A percentile compares a stretch with the other conserved stretches of the same genome.
These are phyloP conservation scores for Poeciliopsis turneri DNA, from an alignment of 2,797 vertebrate genomes.

Conservation along the genomic window DNA sequence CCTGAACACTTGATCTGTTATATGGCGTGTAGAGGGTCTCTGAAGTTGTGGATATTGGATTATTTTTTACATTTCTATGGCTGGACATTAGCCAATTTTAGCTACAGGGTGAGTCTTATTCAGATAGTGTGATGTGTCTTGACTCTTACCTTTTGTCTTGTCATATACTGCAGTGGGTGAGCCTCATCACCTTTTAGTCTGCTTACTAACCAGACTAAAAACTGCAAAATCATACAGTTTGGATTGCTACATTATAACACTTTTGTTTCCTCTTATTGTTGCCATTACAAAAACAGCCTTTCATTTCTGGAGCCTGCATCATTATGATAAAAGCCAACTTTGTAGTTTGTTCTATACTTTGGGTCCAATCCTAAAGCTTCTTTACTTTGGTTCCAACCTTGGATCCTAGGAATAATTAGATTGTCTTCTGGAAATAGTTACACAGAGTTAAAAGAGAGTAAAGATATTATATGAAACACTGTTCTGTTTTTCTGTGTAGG, in stretches of 20 bases:
- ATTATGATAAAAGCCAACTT: background rate
- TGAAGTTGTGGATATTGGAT: background rate
- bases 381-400: background rate
- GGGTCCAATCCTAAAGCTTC: no score
- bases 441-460: background rate
- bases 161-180: constrained; percentile 13
- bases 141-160: background rate
- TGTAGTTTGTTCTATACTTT: background rate
- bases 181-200: background rate
- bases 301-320: background rate
- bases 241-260: background rate
- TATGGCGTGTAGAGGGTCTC: background rate
- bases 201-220: constrained; percentile 4
- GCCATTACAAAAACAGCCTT: background rate
- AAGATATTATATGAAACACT: background rate
- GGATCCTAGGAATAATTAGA: background rate
- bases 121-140: background rate
- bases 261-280: background rate
- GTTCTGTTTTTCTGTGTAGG: constrained; percentile 75
- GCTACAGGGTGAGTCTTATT: background rate
- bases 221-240: constrained; percentile 12
- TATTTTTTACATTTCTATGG: background rate
- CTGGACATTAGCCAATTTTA: background rate
- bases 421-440: background rate
- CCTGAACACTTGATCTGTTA: background rate